Base-by-base conservation (phyloP, 1,140 invertebrate species). In the Glossosoma conforme region DNA sequence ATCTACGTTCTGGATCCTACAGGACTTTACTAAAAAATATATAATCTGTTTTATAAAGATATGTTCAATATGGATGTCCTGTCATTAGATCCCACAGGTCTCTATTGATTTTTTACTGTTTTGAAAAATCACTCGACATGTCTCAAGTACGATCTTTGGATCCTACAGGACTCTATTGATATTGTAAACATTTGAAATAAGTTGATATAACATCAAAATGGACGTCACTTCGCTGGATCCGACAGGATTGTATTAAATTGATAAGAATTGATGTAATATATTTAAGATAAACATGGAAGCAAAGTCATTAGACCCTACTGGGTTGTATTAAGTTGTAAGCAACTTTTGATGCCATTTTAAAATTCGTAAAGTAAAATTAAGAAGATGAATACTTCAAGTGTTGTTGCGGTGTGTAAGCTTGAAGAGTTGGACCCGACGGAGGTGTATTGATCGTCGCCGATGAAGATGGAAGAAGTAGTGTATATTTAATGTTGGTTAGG, bases 301-400 rank as follows among this genome's bases (percentile, higher is more conserved):
- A 13, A 33, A 45, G 35, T 32, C 32, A 35, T 45, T 45, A 20
- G 44, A 45, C 32, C 44, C 44, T 3, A 45, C 44, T 14, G 44
- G 44, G 30, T 21, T 45, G 13, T 45, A 45, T 13, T 32, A 17
- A 24, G 41, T 8, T 6, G 14, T 19, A 19, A 9, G 17, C 3
- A 9, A 43, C 11, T 25, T 17, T 24, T 17, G 19, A 17, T 17
- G 36, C 36, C 36, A 38, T 38, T 19, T 2, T 13, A 33, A 4
- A 4, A 33, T 15, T 13, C 32, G 15, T 33, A 33, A 33, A 33
- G 15, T 33, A 33, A 5, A 33, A 11, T 33, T 33, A 33, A 33
- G 25, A 28, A 28, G 32, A 33, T n/a, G n/a, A n/a, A n/a, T n/a
- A n/a, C n/a, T n/a, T n/a, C n/a, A n/a, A n/a, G n/a, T n/a, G 32